Base-by-base conservation (phyloP, 1,140 invertebrate species). In the Globodera rostochiensis region DNA sequence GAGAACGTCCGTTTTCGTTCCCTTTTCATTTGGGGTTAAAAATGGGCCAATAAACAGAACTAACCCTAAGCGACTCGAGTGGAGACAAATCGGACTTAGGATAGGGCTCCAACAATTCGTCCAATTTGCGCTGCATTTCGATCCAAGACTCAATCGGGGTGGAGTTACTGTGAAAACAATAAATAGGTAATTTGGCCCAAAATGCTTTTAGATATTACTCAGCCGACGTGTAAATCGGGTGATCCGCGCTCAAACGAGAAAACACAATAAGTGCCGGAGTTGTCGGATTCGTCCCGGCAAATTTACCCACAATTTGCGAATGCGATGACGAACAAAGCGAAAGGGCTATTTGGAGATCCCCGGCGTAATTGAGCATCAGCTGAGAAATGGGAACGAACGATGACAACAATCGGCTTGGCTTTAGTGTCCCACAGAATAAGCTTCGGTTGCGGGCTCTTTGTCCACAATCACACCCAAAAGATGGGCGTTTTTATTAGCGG, bases 291-390 rank as follows among this genome's bases (percentile, higher is more conserved):
- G 70, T 46, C 46, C 81, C 86, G 25, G 82, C 83, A 36, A 85
- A 85, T 75, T 77, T 71, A 25, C 11, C 69, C 15, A 78, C 79
- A 46, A 85, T 74, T 73, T 15, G 11, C 57, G 85, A 81, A 85
- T 85, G 84, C 15, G 57, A 60, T 9, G 86, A 9, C 19, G 67
- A 64, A 49, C 80, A 36, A 49, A 86, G 70, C 46, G 75, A 60
- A 19, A 79, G 8, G n/a, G 70, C 36, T 9, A 86, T 60, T 13
- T 73, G 83, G 19, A 49, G 60, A 50, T 85, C 84, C 1, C 77
- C 77, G 15, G 74, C 74, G 78, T 84, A 85, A 57, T 87, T 87
- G 47, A 87, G 83, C 25, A 85, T 76, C 21, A 84, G 70, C 75
- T 87, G 25, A 50, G 80, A 75, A 69, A 45, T 25, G 11, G 21